Evolutionary conservation across 1,140 invertebrate genomes (phyloP), one percentile per base, ranked within the genome.

Genomic region (Trialeurodes vaporariorum): DNA sequence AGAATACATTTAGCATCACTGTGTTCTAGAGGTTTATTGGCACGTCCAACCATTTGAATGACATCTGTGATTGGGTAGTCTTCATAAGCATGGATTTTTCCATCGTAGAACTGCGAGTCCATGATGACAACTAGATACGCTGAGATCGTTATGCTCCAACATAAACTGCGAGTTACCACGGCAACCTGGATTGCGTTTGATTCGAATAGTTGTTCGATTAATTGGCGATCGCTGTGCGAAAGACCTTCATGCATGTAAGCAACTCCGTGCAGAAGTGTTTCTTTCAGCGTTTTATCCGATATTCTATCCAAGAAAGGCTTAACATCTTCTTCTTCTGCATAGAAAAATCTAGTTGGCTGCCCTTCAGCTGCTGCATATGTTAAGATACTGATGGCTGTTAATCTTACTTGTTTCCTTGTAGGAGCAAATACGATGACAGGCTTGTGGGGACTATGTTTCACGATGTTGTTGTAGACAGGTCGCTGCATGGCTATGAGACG

Each of bases 31-130:
- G 96, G 95, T 27, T 96, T 81, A 78, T 94, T 94, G 0, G 93
- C 93, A 34, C 91, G 81, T 0, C 96, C 95, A 62, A 98, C 85
- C 96, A 99, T 99, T 81, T 99, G 96, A 12, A 99, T 80, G 0
- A 99, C 92, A 78, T 98, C 96, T 1, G 93, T 96, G 27, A 99
- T 88, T 0, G 96, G 93, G 79, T 98, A 99, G 79, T 99, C 97
- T 80, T 98, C 96, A 81, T 99, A 84, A 23, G 77, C 75, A 70
- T 81, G 79, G 60, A 79, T 76, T 69, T 98, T 96, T 62, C 97
- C 98, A 80, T 99, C 97, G 79, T 99, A 99, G 71, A 86, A 85
- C 76, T 98, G 95, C 0, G 97, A 98, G 75, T 99, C 98, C 87
- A 98, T 98, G 22, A 99, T 90, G 27, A 99, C 87, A 0, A 96